Base-by-base conservation (phyloP, 2,113 vertebrate genomes). In the Vireo altiloquus region DNA sequence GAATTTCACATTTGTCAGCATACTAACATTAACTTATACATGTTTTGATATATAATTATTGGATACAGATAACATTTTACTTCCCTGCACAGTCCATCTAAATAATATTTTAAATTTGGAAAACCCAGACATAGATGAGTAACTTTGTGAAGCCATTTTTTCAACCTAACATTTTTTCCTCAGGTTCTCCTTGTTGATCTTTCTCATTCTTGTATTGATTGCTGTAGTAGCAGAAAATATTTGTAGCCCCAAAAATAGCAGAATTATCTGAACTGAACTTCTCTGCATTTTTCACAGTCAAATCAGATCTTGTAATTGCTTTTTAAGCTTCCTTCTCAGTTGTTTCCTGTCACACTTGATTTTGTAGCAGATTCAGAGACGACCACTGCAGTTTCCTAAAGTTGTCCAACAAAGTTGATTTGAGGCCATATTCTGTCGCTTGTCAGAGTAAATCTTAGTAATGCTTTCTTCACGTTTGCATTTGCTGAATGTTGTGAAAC, bases 181-280 rank as follows among this genome's bases (percentile, higher is more conserved):
- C 10, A 82, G 80, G 20, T 87, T 96, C 87, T 76, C 57, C n/a
- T 64, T 71, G 19, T 86, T 92, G 35, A 50, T 94, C 83, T 96
- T 89, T 96, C 72, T 93, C 78, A 77, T 89, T 96, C 64, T 82
- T 87, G 4, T 39, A 50, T n/a, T 53, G 89, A 94, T 82, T 93
- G 44, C 49, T 75, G 35, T 46, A 31, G 39, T 42, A 40, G 59
- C 44, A 76, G 52, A 92, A 97, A 81, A 35, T 59, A 76, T 87
- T 83, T 90, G 54, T 95, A 91, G 68, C 42, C 60, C 50, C 46
- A 54, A 47, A 85, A 61, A 47, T 42, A 78, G 37, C 19, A 91
- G 63, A 95, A 89, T 53, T 93, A 83, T 72, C 25, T 85, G 66
- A 96, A 75, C 68, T 87, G 59, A 93, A 65, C 11, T 87, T 82